Base-by-base conservation (phyloP, 2,113 vertebrate genomes). In the Peucedramus taeniatus region DNA sequence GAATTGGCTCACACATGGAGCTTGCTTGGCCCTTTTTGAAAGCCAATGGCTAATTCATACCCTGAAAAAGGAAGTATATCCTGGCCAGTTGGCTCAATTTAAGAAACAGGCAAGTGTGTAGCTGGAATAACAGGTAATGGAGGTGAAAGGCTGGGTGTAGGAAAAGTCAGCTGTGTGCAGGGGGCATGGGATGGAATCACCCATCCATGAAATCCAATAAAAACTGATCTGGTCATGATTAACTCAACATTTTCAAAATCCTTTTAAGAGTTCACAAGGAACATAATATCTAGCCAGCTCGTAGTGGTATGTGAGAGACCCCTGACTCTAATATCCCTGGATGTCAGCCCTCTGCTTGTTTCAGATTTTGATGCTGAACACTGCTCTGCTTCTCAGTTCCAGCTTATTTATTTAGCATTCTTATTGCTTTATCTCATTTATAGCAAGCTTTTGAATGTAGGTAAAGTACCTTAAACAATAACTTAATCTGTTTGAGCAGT, bases 191-290 rank as follows among this genome's bases (percentile, higher is more conserved):
- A 84, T 60, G n/a, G 93, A 94, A 81, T 79, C 69, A 79, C 87
- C 40, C 65, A 89, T 65, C 87, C 94, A 84, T 87, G 60, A 83
- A 94, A 90, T 81, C 60, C 26, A 95, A 87, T 95, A 93, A 96
- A 96, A 96, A 64, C 68, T 60, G 85, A 94, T 90, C 76, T 95
- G 93, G 68, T 71, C 77, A 50, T 92, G 80, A 96, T 95, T 93
- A 95, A 81, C 85, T 88, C 57, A 90, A 64, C 47, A 68, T 92
- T 93, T 93, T 70, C 51, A 81, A 91, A 94, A 80, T 54, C 79
- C 60, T 81, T 97, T 74, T 89, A 94, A 86, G 88, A 86, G 56
- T 83, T 90, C 64, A 63, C 76, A 83, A 45, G 63, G 79, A 92
- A 83, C 56, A 77, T 65, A 77, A 88, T 53, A 71, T 81, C 83